phyloP scores from a whole-genome alignment of 2,797 vertebrate species.

The Sphaeramia orbicularis region DNA sequence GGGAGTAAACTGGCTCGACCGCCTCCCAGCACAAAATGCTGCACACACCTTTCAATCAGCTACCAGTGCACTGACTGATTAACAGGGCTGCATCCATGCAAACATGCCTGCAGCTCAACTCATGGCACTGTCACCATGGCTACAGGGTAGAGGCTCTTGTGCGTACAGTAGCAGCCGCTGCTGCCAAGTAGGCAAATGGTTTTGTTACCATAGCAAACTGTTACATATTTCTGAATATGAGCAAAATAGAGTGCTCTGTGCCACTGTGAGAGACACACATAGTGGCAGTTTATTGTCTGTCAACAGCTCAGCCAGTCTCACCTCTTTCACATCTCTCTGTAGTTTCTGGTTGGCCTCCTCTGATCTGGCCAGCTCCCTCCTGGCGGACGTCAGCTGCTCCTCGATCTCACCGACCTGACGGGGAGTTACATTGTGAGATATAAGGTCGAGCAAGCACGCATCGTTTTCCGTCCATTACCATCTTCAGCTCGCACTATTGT shows the following conservation, averaged over 20 bases:
- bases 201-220: constrained; percentile 63
- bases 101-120: constrained; percentile 32
- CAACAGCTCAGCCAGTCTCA: constrained; percentile 61
- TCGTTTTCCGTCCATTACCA: constrained; percentile 2
- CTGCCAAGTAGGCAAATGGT: constrained; percentile 57
- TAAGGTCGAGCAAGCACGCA: constrained; percentile 5
- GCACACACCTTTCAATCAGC: too few relatives aligned
- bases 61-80: constrained; percentile 24
- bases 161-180: constrained; percentile 39
- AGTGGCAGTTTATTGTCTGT: constrained; percentile 26
- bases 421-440: constrained; percentile 3
- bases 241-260: constrained; percentile 33
- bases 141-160: constrained; percentile 33
- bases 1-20: constrained; percentile 11
- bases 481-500: too few relatives aligned
- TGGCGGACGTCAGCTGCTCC: constrained; percentile 91
- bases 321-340: constrained; percentile 94
- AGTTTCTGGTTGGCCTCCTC: constrained; percentile 93
- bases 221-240: constrained; percentile 37
- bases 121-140: constrained; percentile 45
- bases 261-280: too few relatives aligned
- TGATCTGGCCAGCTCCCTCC: constrained; percentile 91
- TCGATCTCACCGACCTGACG: constrained; percentile 92
- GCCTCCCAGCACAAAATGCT: neutral
- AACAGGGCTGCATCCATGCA: constrained; percentile 4